Base-by-base conservation (phyloP, 2,113 vertebrate genomes). In the Dromaius novaehollandiae region DNA sequence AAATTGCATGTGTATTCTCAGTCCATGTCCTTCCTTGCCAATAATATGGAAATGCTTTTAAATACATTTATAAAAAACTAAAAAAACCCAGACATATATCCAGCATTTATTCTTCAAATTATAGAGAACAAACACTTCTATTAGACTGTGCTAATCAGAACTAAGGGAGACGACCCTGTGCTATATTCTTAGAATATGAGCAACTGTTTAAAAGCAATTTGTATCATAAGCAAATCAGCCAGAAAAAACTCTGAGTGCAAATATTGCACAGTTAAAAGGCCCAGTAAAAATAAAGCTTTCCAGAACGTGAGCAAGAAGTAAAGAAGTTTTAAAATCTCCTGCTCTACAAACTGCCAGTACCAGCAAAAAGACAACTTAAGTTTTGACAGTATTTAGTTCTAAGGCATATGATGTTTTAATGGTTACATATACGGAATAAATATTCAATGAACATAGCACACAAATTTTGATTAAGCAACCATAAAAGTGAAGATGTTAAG, bases 41-140 rank as follows among this genome's bases (percentile, higher is more conserved):
- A 69, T 46, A 83, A 70, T 5, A 16, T 2, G 73, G 11, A 64
- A 71, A 64, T 55, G 2, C 6, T n/a, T 86, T 26, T 9, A 70
- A 87, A 51, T 13, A 4, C 0, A 7, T 65, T 65, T 61, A 1
- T 50, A 22, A 71, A 26, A 20, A 42, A 15, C 15, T 14, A 25
- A 70, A 28, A 13, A 2, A 0, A 2, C n/a, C n/a, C 48, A 28
- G 48, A 66, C 42, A 51, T 21, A 32, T 0, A 38, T 4, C 5
- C 13, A 69, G 24, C 4, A 56, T 81, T 70, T 48, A n/a, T 22
- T 61, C 40, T 74, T 28, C 24, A 38, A 74, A 56, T 61, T 7
- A 38, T 1, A 8, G 6, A 70, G 22, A 22, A 26, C 15, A 66
- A 75, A 63, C 11, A 9, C 6, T 30, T 32, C n/a, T n/a, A 19